Evolutionary conservation across 2,797 vertebrate genomes (phyloP).

Genomic region (Pseudochromis fuscus): DNA sequence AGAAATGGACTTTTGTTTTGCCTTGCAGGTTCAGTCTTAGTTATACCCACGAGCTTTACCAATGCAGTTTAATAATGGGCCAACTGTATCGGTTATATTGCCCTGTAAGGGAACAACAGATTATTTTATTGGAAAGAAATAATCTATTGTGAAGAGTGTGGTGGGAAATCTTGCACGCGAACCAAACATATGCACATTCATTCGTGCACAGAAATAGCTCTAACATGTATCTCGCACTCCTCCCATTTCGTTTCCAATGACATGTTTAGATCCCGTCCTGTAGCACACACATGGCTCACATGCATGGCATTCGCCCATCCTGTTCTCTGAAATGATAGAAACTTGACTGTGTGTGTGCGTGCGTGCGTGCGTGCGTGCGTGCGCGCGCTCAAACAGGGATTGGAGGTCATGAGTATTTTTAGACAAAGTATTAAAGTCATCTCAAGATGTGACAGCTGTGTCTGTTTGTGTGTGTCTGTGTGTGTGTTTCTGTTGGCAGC

Average conservation of each 20-base stretch:
- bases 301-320: slow-evolving; percentile 3
- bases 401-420: slow-evolving; percentile 63
- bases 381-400: slow-evolving; percentile 16
- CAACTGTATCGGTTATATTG: background rate
- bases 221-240: slow-evolving; percentile 24
- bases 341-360: slow-evolving; percentile 20
- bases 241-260: slow-evolving; percentile 50
- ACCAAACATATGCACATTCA: slow-evolving; percentile 29
- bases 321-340: no score
- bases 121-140: slow-evolving; percentile 25
- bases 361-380: slow-evolving; percentile 14
- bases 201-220: slow-evolving; percentile 55
- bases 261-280: slow-evolving; percentile 51
- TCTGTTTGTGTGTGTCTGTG: slow-evolving; percentile 22
- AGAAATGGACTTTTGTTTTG: background rate
- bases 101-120: background rate
- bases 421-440: slow-evolving; percentile 56
- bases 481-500: slow-evolving; percentile 30
- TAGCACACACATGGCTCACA: slow-evolving; percentile 21
- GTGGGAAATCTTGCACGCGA: slow-evolving; percentile 8
- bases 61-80: background rate
- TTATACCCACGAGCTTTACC: background rate
- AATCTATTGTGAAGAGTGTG: background rate
- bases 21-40: background rate
- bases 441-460: slow-evolving; percentile 65